Base-by-base conservation (phyloP, 2,888 invertebrate species). In the Rhagonycha lutea region DNA sequence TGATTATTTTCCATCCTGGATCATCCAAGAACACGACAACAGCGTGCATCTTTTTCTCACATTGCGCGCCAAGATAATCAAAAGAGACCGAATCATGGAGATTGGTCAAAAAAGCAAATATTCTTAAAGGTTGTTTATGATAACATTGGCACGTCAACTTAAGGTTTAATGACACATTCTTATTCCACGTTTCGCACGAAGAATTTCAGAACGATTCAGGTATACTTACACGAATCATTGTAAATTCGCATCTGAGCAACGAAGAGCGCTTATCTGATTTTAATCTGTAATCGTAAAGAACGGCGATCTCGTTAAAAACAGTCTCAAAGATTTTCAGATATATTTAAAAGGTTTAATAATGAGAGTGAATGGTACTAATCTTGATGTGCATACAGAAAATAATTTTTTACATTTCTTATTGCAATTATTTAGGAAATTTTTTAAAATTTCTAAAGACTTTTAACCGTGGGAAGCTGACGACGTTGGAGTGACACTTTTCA, bases 91-190 rank as follows among this genome's bases (percentile, higher is more conserved):
- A 61, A 32, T 26, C 47, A 69, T 26, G 71, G 65, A 63, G 62
- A 68, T 75, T 75, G 73, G 75, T 62, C 73, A 79, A 72, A 72
- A 78, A 75, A 76, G 72, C 47, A 73, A 71, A 78, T 74, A 71
- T 70, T 74, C 61, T 67, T 70, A 68, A 70, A 69, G 76, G 78
- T 81, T 79, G 78, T 80, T 83, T 83, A 83, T 83, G 81, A 83
- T 79, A 82, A 83, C 84, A 84, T 85, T 85, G 83, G 82, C 85
- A 84, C 84, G 84, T 85, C 82, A 84, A 78, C 81, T 80, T 78
- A 81, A 78, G 82, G 82, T 84, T 85, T 85, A 86, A 86, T 83
- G 84, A 84, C 83, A 82, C 85, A 84, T 84, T 85, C 84, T 83
- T 85, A 85, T 85, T 85, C 84, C 84, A 83, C 85, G 85, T 83